Base-by-base conservation (phyloP, 1,140 invertebrate species). In the Stenopsyche tienmushanensis region DNA sequence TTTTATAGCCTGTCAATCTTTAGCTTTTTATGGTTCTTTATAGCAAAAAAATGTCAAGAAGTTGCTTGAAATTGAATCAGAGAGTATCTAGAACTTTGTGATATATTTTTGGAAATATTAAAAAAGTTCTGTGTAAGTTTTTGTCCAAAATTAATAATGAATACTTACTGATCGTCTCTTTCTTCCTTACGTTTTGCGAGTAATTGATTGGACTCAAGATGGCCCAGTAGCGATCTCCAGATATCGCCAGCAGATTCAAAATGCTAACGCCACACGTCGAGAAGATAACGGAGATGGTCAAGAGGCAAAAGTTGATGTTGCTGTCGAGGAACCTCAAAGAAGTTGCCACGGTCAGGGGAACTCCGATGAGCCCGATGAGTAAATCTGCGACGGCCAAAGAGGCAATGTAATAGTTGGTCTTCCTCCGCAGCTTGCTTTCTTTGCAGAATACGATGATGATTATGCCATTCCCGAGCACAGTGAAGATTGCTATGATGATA, bases 151-250 rank as follows among this genome's bases (percentile, higher is more conserved):
- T n/a, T n/a, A n/a, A n/a, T n/a, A n/a, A n/a, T n/a, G n/a, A n/a
- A n/a, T n/a, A 86, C 88, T 90, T 77, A 93, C 91, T 83, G 71
- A 92, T 87, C 60, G 91, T 89, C 52, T 89, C 92, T 76, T 87
- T 90, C 2, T 90, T 90, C 21, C 89, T 84, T 59, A 94, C 91
- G 73, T 90, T 91, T 64, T 90, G 83, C 0, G 91, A 92, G 75
- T 95, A 96, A 64, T 88, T 88, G 86, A 96, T 90, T 0, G 93
- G 93, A 76, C 92, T 85, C 0, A 94, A 82, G 65, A 95, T 94
- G n/a, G 93, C 92, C 92, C 92, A 94, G 75, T 94, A 95, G 41
- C 93, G 83, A 81, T 96, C 93, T 55, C 94, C 85, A 20, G 91
- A 92, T 5, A 96, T 92, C 1, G 91, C 93, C 0, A 96, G 90